A percentile compares a stretch with the other conserved stretches of the same genome.
Evolutionary conservation across 2,113 vertebrate genomes (phyloP).

Genomic region (Notechis scutatus): DNA sequence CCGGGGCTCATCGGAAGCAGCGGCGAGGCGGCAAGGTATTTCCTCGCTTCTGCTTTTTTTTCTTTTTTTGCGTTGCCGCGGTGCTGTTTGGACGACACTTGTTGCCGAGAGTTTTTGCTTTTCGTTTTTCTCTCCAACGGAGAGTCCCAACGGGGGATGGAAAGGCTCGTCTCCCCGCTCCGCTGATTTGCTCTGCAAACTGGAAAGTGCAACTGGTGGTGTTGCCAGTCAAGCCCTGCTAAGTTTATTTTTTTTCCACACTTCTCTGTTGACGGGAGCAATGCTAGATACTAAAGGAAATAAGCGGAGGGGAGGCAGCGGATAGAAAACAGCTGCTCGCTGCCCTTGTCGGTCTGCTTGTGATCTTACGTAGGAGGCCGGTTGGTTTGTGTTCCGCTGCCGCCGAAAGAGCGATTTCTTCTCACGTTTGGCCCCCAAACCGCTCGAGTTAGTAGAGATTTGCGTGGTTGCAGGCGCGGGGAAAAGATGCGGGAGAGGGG

Average conservation of each 20-base stretch:
- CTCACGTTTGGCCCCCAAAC: not conserved
- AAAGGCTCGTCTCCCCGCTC: not conserved
- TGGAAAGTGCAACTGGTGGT: slow-evolving; percentile 55
- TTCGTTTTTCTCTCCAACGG: not conserved
- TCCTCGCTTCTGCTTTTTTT: not conserved
- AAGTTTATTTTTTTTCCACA: rapidly evolving
- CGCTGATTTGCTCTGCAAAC: not conserved
- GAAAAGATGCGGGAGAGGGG: not conserved
- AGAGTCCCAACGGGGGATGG: not conserved
- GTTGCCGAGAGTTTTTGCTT: slow-evolving; percentile 25
- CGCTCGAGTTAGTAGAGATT: not conserved
- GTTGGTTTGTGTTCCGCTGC: not conserved
- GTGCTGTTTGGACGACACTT: slow-evolving; percentile 20
- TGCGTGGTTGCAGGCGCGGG: not conserved
- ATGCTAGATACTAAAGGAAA: too few relatives aligned
- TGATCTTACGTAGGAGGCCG: not conserved
- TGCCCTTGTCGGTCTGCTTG: too few relatives aligned
- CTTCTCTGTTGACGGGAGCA: not conserved
- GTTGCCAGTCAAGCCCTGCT: not conserved
- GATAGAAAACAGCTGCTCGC: not conserved
- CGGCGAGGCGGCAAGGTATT: slow-evolving; percentile 5
- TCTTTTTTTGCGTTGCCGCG: not conserved
- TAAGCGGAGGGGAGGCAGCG: not conserved
- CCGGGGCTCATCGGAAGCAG: not conserved
- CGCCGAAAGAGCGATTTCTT: not conserved